phyloP scores from a whole-genome alignment of 1,140 invertebrate species.

The Hylyphantes graminicola region DNA sequence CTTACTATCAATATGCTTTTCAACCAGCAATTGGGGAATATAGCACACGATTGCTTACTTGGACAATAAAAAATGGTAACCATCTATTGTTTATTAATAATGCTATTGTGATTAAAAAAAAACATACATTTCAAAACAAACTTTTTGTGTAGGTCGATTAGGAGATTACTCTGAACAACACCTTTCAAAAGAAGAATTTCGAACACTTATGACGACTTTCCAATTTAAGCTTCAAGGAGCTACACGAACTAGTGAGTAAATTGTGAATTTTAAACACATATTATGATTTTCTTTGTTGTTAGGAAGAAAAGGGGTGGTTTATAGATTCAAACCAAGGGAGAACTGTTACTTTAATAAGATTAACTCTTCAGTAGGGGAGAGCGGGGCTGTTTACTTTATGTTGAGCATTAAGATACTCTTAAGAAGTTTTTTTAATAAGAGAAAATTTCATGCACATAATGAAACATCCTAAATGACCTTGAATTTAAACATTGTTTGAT shows the following conservation, averaged over 20 bases:
- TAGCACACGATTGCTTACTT: conserved; percentile 44
- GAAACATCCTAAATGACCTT: too few species aligned
- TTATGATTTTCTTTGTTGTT: neutral
- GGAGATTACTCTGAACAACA: conserved; percentile 63
- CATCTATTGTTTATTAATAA: neutral
- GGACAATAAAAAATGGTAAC: conserved; percentile 48
- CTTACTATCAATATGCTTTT: conserved; percentile 58
- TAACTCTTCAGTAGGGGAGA: too few species aligned
- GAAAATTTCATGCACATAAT: too few species aligned
- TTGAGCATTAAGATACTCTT: too few species aligned
- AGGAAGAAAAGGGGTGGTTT: neutral
- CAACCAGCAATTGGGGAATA: conserved; percentile 33
- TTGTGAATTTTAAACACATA: neutral
- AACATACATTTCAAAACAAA: neutral
- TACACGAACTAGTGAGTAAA: conserved; percentile 63
- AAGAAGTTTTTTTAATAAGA: too few species aligned
- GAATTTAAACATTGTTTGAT: too few species aligned
- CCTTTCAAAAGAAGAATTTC: conserved; percentile 62
- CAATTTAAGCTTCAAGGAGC: conserved; percentile 64
- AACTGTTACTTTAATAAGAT: too few species aligned
- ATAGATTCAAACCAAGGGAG: too few species aligned
- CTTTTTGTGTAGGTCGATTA: conserved; percentile 37
- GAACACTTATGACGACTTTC: conserved; percentile 60
- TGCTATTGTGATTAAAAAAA: neutral
- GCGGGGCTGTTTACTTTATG: too few species aligned